These are phyloP conservation scores for Acrocephalus kingi DNA, from an alignment of 2,113 vertebrate species.

Conservation along the genomic window DNA sequence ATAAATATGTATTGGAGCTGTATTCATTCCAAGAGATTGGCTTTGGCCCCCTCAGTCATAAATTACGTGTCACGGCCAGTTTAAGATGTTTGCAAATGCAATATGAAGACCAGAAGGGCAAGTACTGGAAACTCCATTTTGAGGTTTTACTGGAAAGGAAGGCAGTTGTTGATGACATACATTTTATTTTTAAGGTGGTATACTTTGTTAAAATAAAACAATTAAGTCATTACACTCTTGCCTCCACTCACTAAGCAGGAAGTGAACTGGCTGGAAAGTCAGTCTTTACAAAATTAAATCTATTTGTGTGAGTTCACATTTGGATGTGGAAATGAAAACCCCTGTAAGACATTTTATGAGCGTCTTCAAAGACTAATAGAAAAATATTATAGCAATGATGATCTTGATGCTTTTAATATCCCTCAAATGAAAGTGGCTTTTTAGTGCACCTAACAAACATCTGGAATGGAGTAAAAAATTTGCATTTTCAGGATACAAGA, in stretches of 20 bases:
- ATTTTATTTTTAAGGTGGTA: not conserved
- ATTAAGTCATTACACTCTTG: not conserved
- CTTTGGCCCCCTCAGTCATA: not conserved
- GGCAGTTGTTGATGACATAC: not conserved
- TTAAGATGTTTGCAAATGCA: not conserved
- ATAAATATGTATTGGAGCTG: accelerated
- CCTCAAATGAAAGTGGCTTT: not conserved
- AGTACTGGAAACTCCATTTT: not conserved
- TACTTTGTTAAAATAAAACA: not conserved
- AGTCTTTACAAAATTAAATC: not conserved
- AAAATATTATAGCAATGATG: not conserved
- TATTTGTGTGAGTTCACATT: not conserved
- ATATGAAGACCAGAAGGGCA: not conserved
- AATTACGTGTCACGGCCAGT: not conserved
- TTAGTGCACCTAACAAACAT: not conserved
- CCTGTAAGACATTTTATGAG: not conserved
- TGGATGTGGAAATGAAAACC: not conserved
- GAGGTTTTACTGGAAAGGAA: not conserved
- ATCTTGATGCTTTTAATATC: not conserved
- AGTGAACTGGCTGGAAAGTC: not conserved
- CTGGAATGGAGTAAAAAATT: not conserved
- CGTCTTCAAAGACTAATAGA: not conserved
- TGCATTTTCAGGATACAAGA: not conserved
- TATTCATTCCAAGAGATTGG: not conserved
- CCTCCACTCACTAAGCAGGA: not conserved